phyloP scores from a whole-genome alignment of 2,888 invertebrate genomes.

The Chloroclysta siterata region DNA sequence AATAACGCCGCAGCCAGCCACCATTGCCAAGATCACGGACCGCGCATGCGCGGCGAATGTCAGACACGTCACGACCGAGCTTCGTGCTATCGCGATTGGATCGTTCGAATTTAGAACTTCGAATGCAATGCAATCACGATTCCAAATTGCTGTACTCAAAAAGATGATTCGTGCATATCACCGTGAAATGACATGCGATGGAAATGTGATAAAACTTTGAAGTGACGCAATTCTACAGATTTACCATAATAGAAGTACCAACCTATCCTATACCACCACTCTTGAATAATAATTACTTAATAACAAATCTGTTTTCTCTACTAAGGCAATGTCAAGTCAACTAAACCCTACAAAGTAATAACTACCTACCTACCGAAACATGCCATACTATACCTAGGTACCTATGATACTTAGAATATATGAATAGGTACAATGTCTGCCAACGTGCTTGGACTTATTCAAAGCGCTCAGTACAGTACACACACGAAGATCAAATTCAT shows the following conservation, averaged over 20 bases:
- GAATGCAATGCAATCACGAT: slow-evolving; percentile 74
- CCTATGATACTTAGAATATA: background rate
- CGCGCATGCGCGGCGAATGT: slow-evolving; percentile 81
- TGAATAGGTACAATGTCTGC: slow-evolving; percentile 21
- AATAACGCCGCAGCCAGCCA: slow-evolving; percentile 74
- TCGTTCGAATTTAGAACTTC: slow-evolving; percentile 72
- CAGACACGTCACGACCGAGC: slow-evolving; percentile 83
- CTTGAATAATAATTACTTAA: no score
- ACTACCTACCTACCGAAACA: background rate
- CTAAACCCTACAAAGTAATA: background rate
- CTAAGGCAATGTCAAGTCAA: background rate
- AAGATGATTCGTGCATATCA: slow-evolving; percentile 42
- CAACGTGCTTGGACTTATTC: slow-evolving; percentile 19
- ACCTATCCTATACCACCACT: no score
- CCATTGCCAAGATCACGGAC: slow-evolving; percentile 87
- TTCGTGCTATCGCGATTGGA: slow-evolving; percentile 76
- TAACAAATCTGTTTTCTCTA: no score
- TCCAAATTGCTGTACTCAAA: slow-evolving; percentile 55
- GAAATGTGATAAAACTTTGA: slow-evolving; percentile 27
- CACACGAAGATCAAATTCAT: slow-evolving; percentile 36
- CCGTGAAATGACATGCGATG: slow-evolving; percentile 37
- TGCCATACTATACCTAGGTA: background rate
- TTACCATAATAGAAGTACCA: no score
- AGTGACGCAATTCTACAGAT: slow-evolving; percentile 21
- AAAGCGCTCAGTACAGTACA: slow-evolving; percentile 15